Evolutionary conservation across 1,140 invertebrate genomes (phyloP), one percentile per base, ranked within the genome.

Genomic region (Monomorium pharaonis): DNA sequence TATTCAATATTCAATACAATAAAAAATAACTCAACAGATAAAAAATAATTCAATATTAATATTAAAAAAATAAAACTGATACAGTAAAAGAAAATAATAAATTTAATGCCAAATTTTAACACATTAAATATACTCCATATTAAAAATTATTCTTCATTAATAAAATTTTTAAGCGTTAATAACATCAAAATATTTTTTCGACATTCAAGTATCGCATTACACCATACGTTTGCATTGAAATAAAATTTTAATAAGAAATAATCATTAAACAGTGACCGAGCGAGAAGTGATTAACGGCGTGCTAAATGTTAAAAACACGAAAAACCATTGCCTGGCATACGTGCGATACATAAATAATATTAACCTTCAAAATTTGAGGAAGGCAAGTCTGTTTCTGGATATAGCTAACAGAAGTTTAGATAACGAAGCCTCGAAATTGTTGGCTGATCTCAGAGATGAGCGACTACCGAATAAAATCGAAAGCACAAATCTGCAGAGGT

Each of bases 321-420:
- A 98, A 94, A 99, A 99, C 91, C 99, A 99, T 94, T 99, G 98
- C 91, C 95, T 99, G n/a, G 98, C 98, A 0, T 99, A 99, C 93
- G 97, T 99, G 3, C 96, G 99, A 63, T 98, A 99, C 93, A 99
- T 99, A 92, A 99, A 99, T 94, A 99, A 99, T 92, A 99, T 99
- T 42, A 99, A 99, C 95, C 95, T 99, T 37, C 98, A 99, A 94
- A 98, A 99, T 94, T 94, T 99, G 27, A 98, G 98, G 91, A 99
- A 99, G 93, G 98, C 98, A 2, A 97, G 98, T 65, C 97, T 99
- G 24, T 99, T 99, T 92, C 97, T 99, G 70, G 99, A 99, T 94
- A 99, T 99, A 65, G 96, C 98, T 1, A 99, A 99, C 93, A 95
- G 98, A 89, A 98, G 98, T 93, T 96, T 99, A 67, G 99, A 99